Conservation (phyloP, 1,140 invertebrate species). For the Proctacanthus coquilletti region DNA sequence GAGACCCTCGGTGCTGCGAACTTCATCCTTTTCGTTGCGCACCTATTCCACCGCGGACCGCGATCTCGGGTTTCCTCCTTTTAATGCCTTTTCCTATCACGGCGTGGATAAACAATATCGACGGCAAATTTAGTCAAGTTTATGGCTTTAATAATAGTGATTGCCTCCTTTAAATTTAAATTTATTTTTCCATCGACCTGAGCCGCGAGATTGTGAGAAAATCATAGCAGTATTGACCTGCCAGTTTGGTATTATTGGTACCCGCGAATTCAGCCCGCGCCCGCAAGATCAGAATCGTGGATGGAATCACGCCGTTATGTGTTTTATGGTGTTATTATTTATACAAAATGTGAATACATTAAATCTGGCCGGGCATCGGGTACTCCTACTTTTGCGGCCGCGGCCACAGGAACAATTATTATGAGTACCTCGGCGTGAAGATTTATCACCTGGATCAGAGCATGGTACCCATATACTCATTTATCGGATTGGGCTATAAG, state of each 20-base stretch:
- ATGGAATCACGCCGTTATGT: not conserved
- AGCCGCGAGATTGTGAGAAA: not conserved
- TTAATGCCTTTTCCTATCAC: conserved; percentile 1
- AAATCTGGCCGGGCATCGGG: not conserved
- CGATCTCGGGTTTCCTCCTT: not conserved
- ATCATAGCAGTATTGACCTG: not conserved
- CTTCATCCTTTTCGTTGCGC: no score
- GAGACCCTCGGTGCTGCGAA: no score
- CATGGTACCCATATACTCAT: no score
- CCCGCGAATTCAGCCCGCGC: not conserved
- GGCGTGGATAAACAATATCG: not conserved
- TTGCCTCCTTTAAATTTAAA: conserved; percentile 1
- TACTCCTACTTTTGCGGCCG: not conserved
- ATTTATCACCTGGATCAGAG: no score
- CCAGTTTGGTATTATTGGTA: not conserved
- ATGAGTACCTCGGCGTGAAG: not conserved
- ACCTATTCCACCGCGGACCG: no score
- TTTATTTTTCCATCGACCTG: not conserved
- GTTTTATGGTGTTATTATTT: not conserved
- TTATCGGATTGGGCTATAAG: no score
- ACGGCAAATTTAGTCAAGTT: not conserved
- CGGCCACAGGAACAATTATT: not conserved
- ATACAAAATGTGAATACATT: conserved; percentile 1
- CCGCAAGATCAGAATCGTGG: not conserved
- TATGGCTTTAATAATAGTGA: conserved; percentile 1